Conservation (phyloP, 2,888 invertebrate genomes). For the Dryococelus australis region DNA sequence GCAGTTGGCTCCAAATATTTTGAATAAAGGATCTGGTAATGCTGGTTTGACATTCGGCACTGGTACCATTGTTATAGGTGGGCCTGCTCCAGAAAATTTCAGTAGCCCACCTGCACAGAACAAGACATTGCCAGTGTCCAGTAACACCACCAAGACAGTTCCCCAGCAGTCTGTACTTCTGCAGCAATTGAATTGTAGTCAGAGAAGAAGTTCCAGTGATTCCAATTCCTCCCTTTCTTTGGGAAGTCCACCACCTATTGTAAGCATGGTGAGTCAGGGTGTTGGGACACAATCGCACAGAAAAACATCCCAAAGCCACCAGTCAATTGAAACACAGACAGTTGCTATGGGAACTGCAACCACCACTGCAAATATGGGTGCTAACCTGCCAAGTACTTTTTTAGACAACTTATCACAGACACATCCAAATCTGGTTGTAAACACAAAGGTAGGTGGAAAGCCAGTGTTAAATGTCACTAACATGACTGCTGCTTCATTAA, state of each 20-base stretch:
- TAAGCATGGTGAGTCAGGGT: conserved; percentile 38
- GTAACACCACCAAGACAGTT: conserved; percentile 19
- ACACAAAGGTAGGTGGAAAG: conserved; percentile 31
- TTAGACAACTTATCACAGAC: conserved; percentile 43
- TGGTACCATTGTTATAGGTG: conserved; percentile 43
- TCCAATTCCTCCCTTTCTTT: conserved; percentile 42
- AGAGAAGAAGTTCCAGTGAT: conserved; percentile 42
- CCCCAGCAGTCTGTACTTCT: conserved; percentile 39
- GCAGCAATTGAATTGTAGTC: conserved; percentile 42
- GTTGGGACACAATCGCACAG: not conserved
- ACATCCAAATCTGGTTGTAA: conserved; percentile 36
- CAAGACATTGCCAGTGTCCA: conserved; percentile 20
- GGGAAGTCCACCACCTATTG: conserved; percentile 41
- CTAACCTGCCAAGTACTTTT: conserved; percentile 41
- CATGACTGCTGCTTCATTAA: conserved; percentile 12
- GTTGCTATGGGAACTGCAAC: conserved; percentile 34
- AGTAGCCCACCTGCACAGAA: conserved; percentile 6
- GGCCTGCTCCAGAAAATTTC: conserved; percentile 33
- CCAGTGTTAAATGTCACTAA: not conserved
- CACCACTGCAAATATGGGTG: not conserved
- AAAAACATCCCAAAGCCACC: conserved; percentile 35
- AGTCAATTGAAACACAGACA: conserved; percentile 44
- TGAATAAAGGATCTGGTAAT: conserved; percentile 36
- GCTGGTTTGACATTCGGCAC: conserved; percentile 41
- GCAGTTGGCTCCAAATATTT: conserved; percentile 42